phyloP scores from a whole-genome alignment of 2,888 invertebrate genomes.

The Sussaba pulchella region DNA sequence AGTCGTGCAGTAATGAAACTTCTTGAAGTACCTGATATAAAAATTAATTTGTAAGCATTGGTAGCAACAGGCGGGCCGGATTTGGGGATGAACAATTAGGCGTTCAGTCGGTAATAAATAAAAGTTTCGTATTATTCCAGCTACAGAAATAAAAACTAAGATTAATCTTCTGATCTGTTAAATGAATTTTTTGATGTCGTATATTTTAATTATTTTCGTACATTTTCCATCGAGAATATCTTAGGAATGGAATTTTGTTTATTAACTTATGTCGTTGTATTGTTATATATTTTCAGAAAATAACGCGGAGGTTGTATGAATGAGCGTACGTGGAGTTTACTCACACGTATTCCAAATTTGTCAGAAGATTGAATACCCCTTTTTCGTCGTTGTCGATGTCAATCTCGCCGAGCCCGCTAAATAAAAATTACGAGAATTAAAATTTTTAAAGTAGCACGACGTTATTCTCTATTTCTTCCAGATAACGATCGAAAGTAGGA shows the following conservation, averaged over 20 bases:
- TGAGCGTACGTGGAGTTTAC: constrained; percentile 65
- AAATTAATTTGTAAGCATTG: constrained; percentile 44
- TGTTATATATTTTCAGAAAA: neutral
- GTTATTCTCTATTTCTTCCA: neutral
- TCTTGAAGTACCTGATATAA: constrained; percentile 86
- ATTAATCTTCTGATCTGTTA: too few relatives aligned
- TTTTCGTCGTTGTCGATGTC: constrained; percentile 85
- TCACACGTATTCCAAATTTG: constrained; percentile 85
- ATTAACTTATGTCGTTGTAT: too few relatives aligned
- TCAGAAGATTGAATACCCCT: constrained; percentile 84
- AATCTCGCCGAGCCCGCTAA: constrained; percentile 86
- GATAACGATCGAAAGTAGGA: constrained; percentile 6
- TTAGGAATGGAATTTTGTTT: too few relatives aligned
- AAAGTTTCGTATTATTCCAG: too few relatives aligned
- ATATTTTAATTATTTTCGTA: too few relatives aligned
- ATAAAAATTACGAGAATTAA: constrained; percentile 60
- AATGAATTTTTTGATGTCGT: too few relatives aligned
- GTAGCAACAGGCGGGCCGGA: too few relatives aligned
- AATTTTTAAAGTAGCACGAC: neutral
- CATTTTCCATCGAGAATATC: too few relatives aligned
- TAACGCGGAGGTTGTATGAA: too few relatives aligned
- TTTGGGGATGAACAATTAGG: too few relatives aligned
- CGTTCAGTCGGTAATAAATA: too few relatives aligned
- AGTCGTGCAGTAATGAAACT: constrained; percentile 87
- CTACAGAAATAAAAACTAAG: too few relatives aligned